Evolutionary conservation across 1,140 invertebrate species (phyloP).

Genomic region (Orussus abietinus): DNA sequence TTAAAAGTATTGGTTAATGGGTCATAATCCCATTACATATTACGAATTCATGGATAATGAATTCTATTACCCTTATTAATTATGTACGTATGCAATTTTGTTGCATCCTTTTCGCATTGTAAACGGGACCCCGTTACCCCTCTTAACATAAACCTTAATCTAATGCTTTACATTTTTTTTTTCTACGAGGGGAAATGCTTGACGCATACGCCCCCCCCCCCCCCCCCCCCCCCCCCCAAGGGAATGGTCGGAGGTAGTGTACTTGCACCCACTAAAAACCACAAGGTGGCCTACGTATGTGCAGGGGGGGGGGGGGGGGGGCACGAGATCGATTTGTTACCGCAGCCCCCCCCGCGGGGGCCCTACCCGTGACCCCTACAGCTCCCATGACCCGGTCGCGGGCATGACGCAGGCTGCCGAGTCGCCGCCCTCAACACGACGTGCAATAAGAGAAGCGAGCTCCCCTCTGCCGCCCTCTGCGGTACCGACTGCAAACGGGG

Average conservation of each 20-base stretch:
- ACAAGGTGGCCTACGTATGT: background rate
- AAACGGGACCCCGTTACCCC: no score
- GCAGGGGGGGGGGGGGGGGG: background rate
- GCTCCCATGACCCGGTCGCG: background rate
- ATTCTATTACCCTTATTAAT: no score
- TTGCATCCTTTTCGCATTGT: no score
- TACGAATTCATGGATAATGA: no score
- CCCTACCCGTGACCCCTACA: background rate
- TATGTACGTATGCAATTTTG: no score
- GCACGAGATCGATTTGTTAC: background rate
- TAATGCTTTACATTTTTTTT: no score
- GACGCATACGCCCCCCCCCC: background rate
- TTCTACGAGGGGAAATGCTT: constrained; percentile 1
- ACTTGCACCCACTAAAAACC: background rate
- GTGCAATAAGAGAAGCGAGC: background rate
- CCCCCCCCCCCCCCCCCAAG: no score
- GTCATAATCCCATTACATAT: no score
- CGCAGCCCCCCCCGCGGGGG: background rate
- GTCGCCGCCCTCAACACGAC: background rate
- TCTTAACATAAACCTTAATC: no score
- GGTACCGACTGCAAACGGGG: no score
- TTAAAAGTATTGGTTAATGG: no score
- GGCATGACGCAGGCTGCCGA: background rate
- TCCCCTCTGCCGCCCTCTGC: background rate
- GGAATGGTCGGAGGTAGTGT: background rate